Evolutionary conservation across 1,140 invertebrate species (phyloP).

Genomic region (Drosophila asahinai): DNA sequence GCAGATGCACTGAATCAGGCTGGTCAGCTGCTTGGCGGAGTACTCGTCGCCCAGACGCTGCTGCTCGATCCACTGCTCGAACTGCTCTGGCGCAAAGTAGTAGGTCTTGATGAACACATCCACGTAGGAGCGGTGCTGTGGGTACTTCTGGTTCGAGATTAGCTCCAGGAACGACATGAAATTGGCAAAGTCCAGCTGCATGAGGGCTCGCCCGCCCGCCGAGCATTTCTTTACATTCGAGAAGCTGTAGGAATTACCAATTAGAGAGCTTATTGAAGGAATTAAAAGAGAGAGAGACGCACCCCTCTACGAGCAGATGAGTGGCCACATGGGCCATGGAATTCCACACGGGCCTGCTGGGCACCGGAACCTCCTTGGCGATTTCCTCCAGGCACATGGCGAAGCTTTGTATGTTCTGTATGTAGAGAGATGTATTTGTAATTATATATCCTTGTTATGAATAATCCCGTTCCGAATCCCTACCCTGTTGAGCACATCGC

Average conservation of each 20-base stretch:
- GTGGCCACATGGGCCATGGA: constrained; percentile 93
- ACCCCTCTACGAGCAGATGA: constrained; percentile 96
- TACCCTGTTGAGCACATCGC: constrained; percentile 90
- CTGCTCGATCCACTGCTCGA: constrained; percentile 95
- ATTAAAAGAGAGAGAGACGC: constrained; percentile 45
- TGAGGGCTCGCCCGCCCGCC: constrained; percentile 97
- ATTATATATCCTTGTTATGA: too few species aligned
- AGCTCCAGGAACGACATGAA: constrained; percentile 96
- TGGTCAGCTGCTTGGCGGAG: constrained; percentile 93
- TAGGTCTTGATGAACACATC: constrained; percentile 98
- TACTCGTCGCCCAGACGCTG: constrained; percentile 92
- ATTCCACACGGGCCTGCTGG: constrained; percentile 93
- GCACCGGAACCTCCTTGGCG: constrained; percentile 88
- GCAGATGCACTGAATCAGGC: constrained; percentile 94
- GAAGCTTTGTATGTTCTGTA: constrained; percentile 92
- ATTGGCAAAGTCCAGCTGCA: constrained; percentile 99
- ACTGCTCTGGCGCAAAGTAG: constrained; percentile 94
- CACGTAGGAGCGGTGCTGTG: constrained; percentile 95
- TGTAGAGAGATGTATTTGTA: not conserved
- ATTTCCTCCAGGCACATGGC: constrained; percentile 91
- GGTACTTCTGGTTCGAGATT: constrained; percentile 92
- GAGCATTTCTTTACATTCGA: constrained; percentile 97
- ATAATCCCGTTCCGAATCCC: constrained; percentile 27
- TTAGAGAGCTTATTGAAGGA: not conserved
- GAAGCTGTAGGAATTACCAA: constrained; percentile 87